Percentiles rank a stretch among this genome's conserved stretches.
Evolutionary conservation across 2,888 invertebrate genomes (phyloP).

Genomic region (Amorpha juglandis): DNA sequence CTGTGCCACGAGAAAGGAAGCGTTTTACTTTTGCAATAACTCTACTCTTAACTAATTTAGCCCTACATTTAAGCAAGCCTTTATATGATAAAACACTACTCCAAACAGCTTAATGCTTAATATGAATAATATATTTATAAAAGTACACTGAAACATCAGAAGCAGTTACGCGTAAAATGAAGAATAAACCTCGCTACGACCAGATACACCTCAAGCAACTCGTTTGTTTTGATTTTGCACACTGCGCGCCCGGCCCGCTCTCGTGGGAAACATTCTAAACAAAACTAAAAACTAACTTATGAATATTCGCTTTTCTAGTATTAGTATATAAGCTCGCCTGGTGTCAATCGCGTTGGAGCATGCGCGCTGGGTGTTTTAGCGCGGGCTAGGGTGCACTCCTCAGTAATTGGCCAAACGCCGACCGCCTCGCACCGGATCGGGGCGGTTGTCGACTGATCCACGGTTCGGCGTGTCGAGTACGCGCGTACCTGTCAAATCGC

Average conservation of each 20-base stretch:
- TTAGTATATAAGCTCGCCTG: slow-evolving; percentile 59
- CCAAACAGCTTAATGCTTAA: neutral
- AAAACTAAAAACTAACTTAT: slow-evolving; percentile 78
- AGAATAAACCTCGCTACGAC: slow-evolving; percentile 31
- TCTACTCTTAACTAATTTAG: no score
- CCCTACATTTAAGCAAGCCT: neutral
- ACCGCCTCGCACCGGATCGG: slow-evolving; percentile 45
- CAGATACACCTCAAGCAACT: slow-evolving; percentile 32
- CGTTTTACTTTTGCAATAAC: no score
- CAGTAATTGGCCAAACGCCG: slow-evolving; percentile 78
- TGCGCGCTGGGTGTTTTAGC: slow-evolving; percentile 62
- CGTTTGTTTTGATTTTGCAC: slow-evolving; percentile 53
- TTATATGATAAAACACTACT: neutral
- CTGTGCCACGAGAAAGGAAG: no score
- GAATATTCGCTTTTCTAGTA: slow-evolving; percentile 65
- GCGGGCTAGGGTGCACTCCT: slow-evolving; percentile 64
- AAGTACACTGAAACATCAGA: neutral
- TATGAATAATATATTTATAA: neutral
- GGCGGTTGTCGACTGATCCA: slow-evolving; percentile 37
- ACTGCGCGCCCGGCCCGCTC: slow-evolving; percentile 41
- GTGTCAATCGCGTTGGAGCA: slow-evolving; percentile 73
- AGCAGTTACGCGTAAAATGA: slow-evolving; percentile 13
- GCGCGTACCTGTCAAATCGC: slow-evolving; percentile 1
- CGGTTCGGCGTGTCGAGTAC: slow-evolving; percentile 22
- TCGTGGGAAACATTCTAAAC: slow-evolving; percentile 64